These are phyloP conservation scores for Mus spretus DNA, from an alignment of 2,797 vertebrate genomes.

Conservation along the genomic window DNA sequence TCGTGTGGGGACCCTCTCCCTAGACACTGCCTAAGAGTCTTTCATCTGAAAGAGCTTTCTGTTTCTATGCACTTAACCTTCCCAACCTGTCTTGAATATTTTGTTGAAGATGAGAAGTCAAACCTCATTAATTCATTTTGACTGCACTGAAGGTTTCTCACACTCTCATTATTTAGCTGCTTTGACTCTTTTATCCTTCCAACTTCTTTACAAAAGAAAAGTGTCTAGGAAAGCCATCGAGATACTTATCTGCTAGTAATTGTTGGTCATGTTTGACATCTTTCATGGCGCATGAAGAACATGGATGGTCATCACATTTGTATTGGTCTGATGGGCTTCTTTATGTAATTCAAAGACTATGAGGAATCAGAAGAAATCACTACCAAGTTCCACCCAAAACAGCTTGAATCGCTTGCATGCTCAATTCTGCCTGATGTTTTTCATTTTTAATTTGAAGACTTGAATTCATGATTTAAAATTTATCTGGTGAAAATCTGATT, in stretches of 20 bases:
- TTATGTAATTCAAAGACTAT: conserved; percentile 10
- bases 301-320: background rate
- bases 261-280: conserved; percentile 25
- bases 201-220: conserved; percentile 31
- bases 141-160: background rate
- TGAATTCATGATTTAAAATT: conserved; percentile 68
- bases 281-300: background rate
- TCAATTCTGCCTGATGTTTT: conserved; percentile 60
- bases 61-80: background rate
- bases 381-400: conserved; percentile 58
- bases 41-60: conserved; percentile 23
- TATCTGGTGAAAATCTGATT: background rate
- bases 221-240: conserved; percentile 29
- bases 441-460: conserved; percentile 56
- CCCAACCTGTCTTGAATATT: conserved; percentile 1
- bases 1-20: background rate
- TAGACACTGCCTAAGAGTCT: background rate
- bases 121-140: conserved; percentile 49
- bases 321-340: background rate
- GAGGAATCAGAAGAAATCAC: conserved; percentile 15
- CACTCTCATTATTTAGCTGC: conserved; percentile 3
- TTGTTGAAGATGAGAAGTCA: background rate
- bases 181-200: conserved; percentile 55
- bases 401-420: conserved; percentile 9
- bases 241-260: conserved; percentile 31